Conservation (phyloP, 2,888 invertebrate species). For the Oxytorus armatus region DNA sequence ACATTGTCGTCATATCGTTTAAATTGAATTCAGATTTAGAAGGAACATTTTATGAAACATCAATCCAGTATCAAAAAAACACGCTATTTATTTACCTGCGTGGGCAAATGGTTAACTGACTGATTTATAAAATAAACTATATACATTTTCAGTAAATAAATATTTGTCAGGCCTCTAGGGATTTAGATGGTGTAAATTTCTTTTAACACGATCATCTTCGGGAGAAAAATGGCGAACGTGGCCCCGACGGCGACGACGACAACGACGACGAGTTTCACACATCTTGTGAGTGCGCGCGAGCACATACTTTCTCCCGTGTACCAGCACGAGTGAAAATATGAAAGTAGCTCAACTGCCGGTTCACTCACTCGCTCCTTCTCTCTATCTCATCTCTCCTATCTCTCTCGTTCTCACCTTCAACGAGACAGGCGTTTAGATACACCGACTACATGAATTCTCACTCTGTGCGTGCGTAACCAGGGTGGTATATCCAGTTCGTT, state of each 20-base stretch:
- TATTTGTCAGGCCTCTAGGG: background rate
- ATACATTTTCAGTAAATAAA: background rate
- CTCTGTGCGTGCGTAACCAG: constrained; percentile 58
- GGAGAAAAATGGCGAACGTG: constrained; percentile 50
- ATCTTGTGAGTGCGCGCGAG: constrained; percentile 73
- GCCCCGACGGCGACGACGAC: constrained; percentile 63
- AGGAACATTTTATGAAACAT: no score
- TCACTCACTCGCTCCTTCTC: constrained; percentile 75
- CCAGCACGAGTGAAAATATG: constrained; percentile 83
- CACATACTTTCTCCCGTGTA: constrained; percentile 82
- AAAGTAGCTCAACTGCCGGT: constrained; percentile 82
- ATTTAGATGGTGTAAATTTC: background rate
- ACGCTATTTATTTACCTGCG: background rate
- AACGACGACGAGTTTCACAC: constrained; percentile 79
- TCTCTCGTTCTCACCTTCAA: constrained; percentile 65
- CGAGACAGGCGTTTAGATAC: constrained; percentile 50
- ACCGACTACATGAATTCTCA: constrained; percentile 57
- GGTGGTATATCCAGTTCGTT: constrained; percentile 64
- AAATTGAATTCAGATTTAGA: no score
- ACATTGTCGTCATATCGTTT: no score
- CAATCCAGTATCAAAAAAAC: no score
- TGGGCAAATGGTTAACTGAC: no score
- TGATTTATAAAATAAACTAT: no score
- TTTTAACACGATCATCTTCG: constrained; percentile 67
- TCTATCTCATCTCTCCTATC: constrained; percentile 49